These are phyloP conservation scores for human (Homo sapiens) DNA, from an alignment of 2,113 vertebrate species.

Conservation along the genomic window GRCh38 chr2:30346001-30346500, in stretches of 20 bases:
- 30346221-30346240: background rate
- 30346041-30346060: too few species aligned
- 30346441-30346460: background rate
- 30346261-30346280: too few species aligned
- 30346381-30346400: background rate
- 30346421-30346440: background rate
- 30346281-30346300: background rate
- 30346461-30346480: background rate
- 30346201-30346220: background rate
- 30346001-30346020: too few species aligned
- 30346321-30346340: background rate
- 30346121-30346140: background rate
- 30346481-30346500: background rate
- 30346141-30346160: too few species aligned
- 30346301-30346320: background rate
- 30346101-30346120: background rate
- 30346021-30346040: too few species aligned
- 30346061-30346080: background rate
- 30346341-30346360: background rate
- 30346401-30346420: background rate
- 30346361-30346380: background rate
- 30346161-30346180: background rate
- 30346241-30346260: background rate
- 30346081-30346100: background rate
- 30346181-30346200: background rate